A percentile compares a stretch with the other conserved stretches of the same genome.
Evolutionary conservation across 2,888 invertebrate genomes (phyloP).

Genomic region (Acrobasis repandana): DNA sequence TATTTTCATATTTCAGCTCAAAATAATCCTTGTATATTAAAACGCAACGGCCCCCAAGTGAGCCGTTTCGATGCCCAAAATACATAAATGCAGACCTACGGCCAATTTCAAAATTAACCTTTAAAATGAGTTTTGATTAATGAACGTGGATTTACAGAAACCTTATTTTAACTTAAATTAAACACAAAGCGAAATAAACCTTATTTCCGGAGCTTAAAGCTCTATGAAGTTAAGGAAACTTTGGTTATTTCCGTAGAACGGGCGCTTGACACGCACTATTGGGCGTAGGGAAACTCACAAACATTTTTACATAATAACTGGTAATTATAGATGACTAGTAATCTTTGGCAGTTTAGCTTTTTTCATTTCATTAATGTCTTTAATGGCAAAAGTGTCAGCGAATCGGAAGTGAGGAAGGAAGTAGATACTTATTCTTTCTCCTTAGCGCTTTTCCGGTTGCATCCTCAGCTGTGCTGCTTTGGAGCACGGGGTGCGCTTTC

Average conservation of each 20-base stretch:
- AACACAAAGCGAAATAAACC: conserved; percentile 21
- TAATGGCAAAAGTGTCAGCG: not conserved
- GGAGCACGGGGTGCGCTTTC: no score
- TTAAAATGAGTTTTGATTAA: conserved; percentile 33
- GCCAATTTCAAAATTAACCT: conserved; percentile 34
- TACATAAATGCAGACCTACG: conserved; percentile 25
- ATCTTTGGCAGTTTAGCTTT: conserved; percentile 5
- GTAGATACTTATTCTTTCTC: no score
- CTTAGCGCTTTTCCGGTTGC: no score
- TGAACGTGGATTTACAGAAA: conserved; percentile 28
- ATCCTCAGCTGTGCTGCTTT: no score
- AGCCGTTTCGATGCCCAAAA: conserved; percentile 9
- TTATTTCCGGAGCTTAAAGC: conserved; percentile 19
- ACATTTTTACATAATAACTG: conserved; percentile 14
- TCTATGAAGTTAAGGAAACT: not conserved
- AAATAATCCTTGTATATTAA: conserved; percentile 21
- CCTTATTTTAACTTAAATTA: conserved; percentile 29
- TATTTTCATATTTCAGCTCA: not conserved
- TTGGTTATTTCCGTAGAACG: conserved; percentile 12
- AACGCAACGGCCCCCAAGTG: conserved; percentile 20
- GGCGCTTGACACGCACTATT: conserved; percentile 18
- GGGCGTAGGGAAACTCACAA: not conserved
- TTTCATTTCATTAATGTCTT: conserved; percentile 15
- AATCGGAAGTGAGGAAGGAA: no score
- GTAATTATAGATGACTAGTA: conserved; percentile 14